phyloP scores from a whole-genome alignment of 2,113 vertebrate species.

The Pelvicachromis taeniatus region DNA sequence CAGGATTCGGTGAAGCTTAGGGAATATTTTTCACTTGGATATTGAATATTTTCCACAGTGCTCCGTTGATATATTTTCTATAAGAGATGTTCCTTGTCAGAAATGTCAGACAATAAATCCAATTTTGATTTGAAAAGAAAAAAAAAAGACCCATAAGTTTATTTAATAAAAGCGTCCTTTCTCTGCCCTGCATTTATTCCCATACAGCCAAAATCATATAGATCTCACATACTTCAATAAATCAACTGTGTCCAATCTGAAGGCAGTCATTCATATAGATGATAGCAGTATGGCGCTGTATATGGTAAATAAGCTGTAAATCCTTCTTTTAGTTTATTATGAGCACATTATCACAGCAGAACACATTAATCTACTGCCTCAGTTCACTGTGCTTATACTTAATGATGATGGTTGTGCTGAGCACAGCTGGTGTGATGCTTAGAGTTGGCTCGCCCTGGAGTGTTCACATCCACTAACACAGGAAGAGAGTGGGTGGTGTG shows the following conservation, averaged over 20 bases:
- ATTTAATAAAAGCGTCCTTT: background rate
- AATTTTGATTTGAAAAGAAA: background rate
- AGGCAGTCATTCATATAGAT: background rate
- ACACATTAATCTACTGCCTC: background rate
- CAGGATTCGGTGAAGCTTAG: background rate
- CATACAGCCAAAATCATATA: background rate
- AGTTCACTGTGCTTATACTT: background rate
- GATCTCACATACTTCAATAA: background rate
- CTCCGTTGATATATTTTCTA: background rate
- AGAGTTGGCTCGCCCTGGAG: slow-evolving; percentile 22
- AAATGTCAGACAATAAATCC: background rate
- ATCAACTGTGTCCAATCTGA: background rate
- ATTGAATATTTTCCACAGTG: background rate
- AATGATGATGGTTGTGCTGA: background rate
- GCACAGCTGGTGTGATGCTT: slow-evolving; percentile 36
- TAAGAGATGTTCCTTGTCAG: background rate
- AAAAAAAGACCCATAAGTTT: background rate
- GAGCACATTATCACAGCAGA: background rate
- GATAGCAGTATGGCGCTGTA: background rate
- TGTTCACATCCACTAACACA: slow-evolving; percentile 5
- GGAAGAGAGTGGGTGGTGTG: slow-evolving; percentile 28
- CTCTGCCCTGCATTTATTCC: background rate
- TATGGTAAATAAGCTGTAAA: background rate
- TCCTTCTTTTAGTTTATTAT: background rate
- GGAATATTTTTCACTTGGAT: background rate